Evolutionary conservation across 2,113 vertebrate genomes (phyloP).

Genomic region (Phocoena phocoena): DNA sequence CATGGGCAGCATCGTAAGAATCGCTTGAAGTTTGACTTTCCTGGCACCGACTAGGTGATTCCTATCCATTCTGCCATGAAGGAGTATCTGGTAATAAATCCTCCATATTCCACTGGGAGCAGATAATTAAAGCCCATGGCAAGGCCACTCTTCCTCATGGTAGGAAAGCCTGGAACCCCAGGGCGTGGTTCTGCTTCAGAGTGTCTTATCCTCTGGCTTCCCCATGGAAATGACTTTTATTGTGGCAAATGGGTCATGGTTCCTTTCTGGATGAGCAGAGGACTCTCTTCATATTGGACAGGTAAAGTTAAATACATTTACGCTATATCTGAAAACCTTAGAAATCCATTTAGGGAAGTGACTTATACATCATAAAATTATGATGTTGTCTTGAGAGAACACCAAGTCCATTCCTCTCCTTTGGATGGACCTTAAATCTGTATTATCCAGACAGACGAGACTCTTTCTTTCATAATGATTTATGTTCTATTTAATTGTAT

Average conservation of each 20-base stretch:
- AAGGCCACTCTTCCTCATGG: background rate
- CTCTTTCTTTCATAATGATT: background rate
- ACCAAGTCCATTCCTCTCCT: background rate
- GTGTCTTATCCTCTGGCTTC: background rate
- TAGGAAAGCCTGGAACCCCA: too few relatives aligned
- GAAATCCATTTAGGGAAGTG: background rate
- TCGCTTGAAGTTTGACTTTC: background rate
- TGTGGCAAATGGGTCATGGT: background rate
- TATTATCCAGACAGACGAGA: background rate
- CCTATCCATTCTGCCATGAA: background rate
- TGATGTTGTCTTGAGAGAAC: conserved; percentile 44
- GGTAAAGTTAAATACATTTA: background rate
- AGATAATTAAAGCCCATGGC: background rate
- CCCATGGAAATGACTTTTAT: background rate
- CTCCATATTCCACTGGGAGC: background rate
- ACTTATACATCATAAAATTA: conserved; percentile 26
- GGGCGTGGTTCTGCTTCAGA: background rate
- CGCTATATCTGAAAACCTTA: background rate
- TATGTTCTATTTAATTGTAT: background rate
- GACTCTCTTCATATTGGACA: background rate
- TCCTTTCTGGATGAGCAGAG: background rate
- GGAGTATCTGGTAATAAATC: background rate
- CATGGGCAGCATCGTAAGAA: background rate
- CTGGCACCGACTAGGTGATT: background rate
- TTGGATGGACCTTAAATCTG: background rate